These are phyloP conservation scores for Catagonus wagneri DNA, from an alignment of 2,113 vertebrate genomes.

Conservation along the genomic window DNA sequence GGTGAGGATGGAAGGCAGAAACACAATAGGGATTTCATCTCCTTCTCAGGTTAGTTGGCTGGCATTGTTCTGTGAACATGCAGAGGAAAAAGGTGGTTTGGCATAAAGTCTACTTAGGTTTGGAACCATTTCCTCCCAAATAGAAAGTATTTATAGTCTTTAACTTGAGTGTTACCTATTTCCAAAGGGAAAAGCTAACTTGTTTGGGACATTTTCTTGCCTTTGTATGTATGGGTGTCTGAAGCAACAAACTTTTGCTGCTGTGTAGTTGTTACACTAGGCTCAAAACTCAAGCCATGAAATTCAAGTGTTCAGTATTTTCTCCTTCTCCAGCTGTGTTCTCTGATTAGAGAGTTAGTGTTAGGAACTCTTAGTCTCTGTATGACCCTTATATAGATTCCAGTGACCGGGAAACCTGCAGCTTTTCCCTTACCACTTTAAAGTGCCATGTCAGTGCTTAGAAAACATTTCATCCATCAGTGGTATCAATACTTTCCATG, in stretches of 20 bases:
- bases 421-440: conserved; percentile 5
- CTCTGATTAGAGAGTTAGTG: conserved; percentile 59
- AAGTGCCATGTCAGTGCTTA: conserved; percentile 57
- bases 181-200: not conserved
- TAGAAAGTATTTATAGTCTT: not conserved
- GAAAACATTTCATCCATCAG: conserved; percentile 46
- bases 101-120: not conserved
- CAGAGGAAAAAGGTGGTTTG: not conserved
- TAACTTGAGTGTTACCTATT: not conserved
- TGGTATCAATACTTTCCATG: conserved; percentile 7
- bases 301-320: conserved; percentile 24
- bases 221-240: not conserved
- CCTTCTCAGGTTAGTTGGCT: not conserved
- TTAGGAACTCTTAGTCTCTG: conserved; percentile 61
- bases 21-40: not conserved
- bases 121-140: not conserved
- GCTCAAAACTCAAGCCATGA: not conserved
- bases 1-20: not conserved
- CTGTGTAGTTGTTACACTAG: not conserved
- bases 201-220: not conserved
- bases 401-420: conserved; percentile 48
- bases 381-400: conserved; percentile 59
- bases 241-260: not conserved
- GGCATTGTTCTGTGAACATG: not conserved
- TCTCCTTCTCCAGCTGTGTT: conserved; percentile 65